Evolutionary conservation across 2,888 invertebrate genomes (phyloP), one percentile per base, ranked within the genome.

Genomic region (Phaonia tiefii): DNA sequence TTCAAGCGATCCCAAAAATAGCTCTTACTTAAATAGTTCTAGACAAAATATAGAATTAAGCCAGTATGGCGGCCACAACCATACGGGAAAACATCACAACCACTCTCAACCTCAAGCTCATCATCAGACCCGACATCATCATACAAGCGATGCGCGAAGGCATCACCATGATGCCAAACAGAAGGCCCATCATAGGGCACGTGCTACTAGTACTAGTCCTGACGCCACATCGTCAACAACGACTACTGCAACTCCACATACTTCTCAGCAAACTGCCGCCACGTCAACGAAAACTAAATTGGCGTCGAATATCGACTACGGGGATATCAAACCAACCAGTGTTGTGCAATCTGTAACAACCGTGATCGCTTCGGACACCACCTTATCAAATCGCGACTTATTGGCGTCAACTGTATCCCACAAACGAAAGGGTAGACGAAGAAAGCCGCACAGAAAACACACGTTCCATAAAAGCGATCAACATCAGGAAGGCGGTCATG

Each of bases 91-190:
- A 77, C 75, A 84, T 72, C 83, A 83, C 15, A 77, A 74, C 46
- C 80, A 71, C 65, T 76, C 71, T 49, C 71, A 83, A 79, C 70
- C 83, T 75, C 79, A 85, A 79, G 81, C 86, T 67, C 83, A 88
- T 74, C 89, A 89, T 88, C 87, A 86, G 84, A 88, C 89, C 84
- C 87, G 90, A 79, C 89, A 89, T 87, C 90, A 90, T 87, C 90
- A 90, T 83, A 88, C 86, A 82, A 84, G 85, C 84, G 84, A 88
- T 83, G 86, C 87, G 82, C 86, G 89, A 75, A 87, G 90, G 79
- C 86, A 89, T 78, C 88, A 89, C 58, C 87, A 86, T 80, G 86
- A 87, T 76, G 22, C 87, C 77, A 87, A 88, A 65, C 87, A 87
- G 79, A 88, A 87, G 86, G 86, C 87, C 67, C 85, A 84, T 72